Evolutionary conservation across 2,797 vertebrate genomes (phyloP).

Genomic region (Periparus ater): DNA sequence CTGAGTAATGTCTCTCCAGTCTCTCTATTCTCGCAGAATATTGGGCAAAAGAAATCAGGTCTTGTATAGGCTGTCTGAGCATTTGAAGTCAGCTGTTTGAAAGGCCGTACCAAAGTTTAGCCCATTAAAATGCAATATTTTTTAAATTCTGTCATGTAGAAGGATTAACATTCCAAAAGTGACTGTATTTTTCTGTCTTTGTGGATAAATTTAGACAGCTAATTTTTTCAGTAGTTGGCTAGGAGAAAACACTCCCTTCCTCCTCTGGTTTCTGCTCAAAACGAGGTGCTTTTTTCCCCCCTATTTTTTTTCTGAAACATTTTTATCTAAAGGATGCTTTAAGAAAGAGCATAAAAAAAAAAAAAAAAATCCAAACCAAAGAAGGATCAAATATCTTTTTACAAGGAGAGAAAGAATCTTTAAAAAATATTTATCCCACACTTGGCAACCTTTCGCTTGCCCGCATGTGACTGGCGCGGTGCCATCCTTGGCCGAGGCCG

Average conservation of each 20-base stretch:
- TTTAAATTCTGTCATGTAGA: not conserved
- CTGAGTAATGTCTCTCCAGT: constrained; percentile 26
- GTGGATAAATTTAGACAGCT: constrained; percentile 29
- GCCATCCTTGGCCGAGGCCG: constrained; percentile 68
- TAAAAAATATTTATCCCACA: constrained; percentile 61
- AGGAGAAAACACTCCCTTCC: not conserved
- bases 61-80: not conserved
- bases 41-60: not conserved
- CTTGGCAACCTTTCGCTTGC: constrained; percentile 64
- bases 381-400: constrained; percentile 33
- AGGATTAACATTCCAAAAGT: constrained; percentile 34
- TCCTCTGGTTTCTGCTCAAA: not conserved
- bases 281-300: rapidly evolving
- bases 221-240: not conserved
- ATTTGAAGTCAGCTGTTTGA: constrained; percentile 14
- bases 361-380: not conserved
- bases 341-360: not conserved
- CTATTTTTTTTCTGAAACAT: not conserved
- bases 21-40: not conserved
- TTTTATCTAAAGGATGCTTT: not conserved
- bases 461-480: constrained; percentile 60
- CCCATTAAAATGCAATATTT: constrained; percentile 48
- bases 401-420: constrained; percentile 38
- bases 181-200: not conserved
- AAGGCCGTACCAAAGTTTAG: not conserved